Base-by-base conservation (phyloP, 2,113 vertebrate species). In the Helogale parvula region DNA sequence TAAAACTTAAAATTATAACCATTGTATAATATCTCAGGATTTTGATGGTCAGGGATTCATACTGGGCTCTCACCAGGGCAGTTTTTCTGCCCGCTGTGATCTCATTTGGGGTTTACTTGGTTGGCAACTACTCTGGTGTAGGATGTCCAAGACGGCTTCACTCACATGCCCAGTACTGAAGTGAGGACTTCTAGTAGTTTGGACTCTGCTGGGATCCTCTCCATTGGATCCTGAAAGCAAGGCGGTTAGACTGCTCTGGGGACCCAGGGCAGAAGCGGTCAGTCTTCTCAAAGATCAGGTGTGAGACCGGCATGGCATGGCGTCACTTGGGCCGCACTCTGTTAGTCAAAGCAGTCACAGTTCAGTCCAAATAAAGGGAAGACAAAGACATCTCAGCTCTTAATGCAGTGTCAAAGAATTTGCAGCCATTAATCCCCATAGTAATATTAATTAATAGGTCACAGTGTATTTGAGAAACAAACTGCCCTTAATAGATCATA, bases 1-100 rank as follows among this genome's bases (percentile, higher is more conserved):
- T 35, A 54, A 81, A 54, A 54, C 77, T 23, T 77, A 84, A 92
- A 84, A 27, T 4, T 79, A 33, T n/a, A 65, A 84, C 31, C 4
- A 65, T 80, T 94, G 83, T 88, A 80, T 90, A 65, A 33, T 54
- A 83, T 94, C 27, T 88, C 63, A 82, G 7, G 92, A 7, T 91
- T 95, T 82, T 88, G 77, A 95, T 47, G 14, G 13, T 72, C 21
- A 80, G 33, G 41, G 31, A 41, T 92, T 82, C 31, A 76, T 25
- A 65, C 1, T 38, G 25, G 38, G 19, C 63, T 85, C 69, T 85
- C 29, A 54, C 14, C 4, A 65, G 50, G 41, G 27, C 57, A 65
- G 6, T 84, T 86, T 23, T 84, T 63, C 23, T 83, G 47, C 47
- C 69, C 31, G 4, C 41, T n/a, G 3, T 76, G 29, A 13, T 74